phyloP scores from a whole-genome alignment of 2,113 vertebrate species.

The Rynchops niger region DNA sequence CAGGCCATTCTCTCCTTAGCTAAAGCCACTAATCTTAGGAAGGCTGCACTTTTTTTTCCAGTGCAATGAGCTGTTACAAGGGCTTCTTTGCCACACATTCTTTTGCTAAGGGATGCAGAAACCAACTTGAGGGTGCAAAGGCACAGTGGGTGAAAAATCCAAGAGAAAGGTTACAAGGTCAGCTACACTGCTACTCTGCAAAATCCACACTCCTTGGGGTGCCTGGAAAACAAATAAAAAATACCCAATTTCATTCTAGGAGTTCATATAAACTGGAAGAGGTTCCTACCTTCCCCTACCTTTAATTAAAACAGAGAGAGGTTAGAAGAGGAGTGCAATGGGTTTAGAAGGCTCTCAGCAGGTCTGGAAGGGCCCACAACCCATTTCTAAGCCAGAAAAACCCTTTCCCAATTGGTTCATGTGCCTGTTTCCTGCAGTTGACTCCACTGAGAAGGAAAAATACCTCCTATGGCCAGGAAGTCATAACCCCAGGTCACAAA shows the following conservation, averaged over 20 bases:
- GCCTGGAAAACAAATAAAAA: background rate
- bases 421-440: background rate
- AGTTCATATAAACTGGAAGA: background rate
- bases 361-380: background rate
- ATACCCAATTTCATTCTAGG: background rate
- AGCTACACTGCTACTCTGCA: background rate
- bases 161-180: background rate
- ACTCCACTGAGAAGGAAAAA: background rate
- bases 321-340: background rate
- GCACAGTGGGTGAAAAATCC: background rate
- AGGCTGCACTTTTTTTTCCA: background rate
- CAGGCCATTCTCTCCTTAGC: background rate
- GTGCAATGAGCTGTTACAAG: background rate
- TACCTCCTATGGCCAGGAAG: background rate
- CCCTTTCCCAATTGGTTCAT: background rate
- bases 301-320: background rate
- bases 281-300: background rate
- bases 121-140: background rate
- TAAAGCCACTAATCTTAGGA: background rate
- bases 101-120: background rate
- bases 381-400: background rate
- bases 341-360: background rate
- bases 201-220: background rate
- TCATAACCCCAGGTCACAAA: background rate
- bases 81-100: background rate